Percentiles rank a stretch among this genome's conserved stretches.
Evolutionary conservation across 2,797 vertebrate genomes (phyloP).

Genomic region (Coendou prehensilis): DNA sequence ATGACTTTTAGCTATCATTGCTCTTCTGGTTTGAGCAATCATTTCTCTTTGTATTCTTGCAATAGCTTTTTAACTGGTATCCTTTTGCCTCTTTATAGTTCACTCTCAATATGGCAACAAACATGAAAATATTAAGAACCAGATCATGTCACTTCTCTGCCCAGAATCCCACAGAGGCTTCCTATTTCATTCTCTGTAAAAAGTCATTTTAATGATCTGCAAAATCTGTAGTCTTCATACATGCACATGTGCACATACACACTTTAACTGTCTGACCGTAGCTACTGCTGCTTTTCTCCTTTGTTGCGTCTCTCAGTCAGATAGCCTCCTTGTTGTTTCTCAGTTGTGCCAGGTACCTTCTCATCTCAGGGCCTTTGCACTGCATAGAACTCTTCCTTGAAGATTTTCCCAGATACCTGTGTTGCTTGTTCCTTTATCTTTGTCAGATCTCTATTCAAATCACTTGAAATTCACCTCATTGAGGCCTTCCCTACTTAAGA

Average conservation of each 20-base stretch:
- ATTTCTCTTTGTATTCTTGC: neutral
- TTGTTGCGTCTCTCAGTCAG: neutral
- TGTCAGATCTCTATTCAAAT: neutral
- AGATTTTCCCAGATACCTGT: neutral
- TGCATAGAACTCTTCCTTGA: neutral
- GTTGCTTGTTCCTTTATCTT: neutral
- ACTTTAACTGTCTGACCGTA: neutral
- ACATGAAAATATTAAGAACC: neutral
- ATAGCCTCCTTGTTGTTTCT: neutral
- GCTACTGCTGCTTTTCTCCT: neutral
- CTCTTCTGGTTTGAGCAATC: neutral
- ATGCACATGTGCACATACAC: no score
- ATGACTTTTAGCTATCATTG: slow-evolving; percentile 18
- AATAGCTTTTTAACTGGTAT: neutral
- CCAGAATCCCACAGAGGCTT: neutral
- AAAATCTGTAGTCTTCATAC: neutral
- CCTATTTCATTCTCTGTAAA: slow-evolving; percentile 38
- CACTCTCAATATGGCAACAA: neutral
- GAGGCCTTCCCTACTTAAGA: neutral
- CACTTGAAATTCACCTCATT: slow-evolving; percentile 23
- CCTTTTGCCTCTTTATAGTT: neutral
- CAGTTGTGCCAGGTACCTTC: neutral
- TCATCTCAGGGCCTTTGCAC: neutral
- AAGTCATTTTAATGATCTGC: slow-evolving; percentile 36
- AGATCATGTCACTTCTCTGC: neutral